These are phyloP conservation scores for Epicampocera succincta DNA, from an alignment of 2,888 invertebrate species.

Conservation along the genomic window DNA sequence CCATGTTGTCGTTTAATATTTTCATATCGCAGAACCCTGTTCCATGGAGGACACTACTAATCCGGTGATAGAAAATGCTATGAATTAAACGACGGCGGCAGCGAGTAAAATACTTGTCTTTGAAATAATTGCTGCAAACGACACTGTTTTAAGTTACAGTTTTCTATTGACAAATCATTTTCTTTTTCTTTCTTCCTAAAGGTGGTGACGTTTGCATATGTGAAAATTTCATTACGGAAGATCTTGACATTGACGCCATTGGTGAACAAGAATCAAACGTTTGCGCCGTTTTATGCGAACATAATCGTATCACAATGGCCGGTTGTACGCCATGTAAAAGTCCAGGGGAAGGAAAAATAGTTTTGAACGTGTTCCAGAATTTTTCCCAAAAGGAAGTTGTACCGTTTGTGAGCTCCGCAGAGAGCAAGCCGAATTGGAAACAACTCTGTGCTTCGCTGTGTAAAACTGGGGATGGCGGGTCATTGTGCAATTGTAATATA, in stretches of 20 bases:
- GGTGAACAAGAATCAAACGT: conserved; percentile 64
- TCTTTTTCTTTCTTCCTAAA: conserved; percentile 51
- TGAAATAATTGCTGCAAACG: no score
- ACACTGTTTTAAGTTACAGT: no score
- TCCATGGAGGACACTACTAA: no score
- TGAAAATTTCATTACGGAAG: conserved; percentile 50
- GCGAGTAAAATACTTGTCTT: no score
- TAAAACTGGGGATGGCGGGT: conserved; percentile 87
- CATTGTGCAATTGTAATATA: conserved; percentile 88
- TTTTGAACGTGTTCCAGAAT: conserved; percentile 70
- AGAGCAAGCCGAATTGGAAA: conserved; percentile 83
- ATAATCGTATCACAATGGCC: conserved; percentile 73
- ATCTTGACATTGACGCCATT: conserved; percentile 31
- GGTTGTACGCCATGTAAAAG: conserved; percentile 78
- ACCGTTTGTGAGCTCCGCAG: conserved; percentile 7
- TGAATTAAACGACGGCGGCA: no score
- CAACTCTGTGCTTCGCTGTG: conserved; percentile 86
- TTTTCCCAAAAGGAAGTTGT: conserved; percentile 38
- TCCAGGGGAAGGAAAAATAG: conserved; percentile 20
- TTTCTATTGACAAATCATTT: neutral
- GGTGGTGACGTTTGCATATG: conserved; percentile 74
- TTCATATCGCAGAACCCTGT: no score
- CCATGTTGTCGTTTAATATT: no score
- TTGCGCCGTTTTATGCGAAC: conserved; percentile 77
- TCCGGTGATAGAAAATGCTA: no score